Evolutionary conservation across 2,888 invertebrate genomes (phyloP).

Genomic region (Brenthis ino): DNA sequence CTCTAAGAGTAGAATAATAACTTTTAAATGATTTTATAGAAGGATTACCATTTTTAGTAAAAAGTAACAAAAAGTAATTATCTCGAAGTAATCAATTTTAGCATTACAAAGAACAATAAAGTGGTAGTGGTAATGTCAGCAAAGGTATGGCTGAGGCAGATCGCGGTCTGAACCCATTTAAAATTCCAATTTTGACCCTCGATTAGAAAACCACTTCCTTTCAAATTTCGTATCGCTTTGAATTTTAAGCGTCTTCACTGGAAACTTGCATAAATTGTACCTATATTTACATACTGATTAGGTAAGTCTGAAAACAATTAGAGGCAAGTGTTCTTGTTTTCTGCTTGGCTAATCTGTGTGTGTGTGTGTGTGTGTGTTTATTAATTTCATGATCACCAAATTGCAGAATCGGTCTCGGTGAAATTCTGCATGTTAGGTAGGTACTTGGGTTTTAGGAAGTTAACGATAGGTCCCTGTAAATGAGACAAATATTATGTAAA

Average conservation of each 20-base stretch:
- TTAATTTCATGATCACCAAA: too few species aligned
- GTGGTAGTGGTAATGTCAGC: slow-evolving; percentile 16
- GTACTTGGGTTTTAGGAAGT: too few species aligned
- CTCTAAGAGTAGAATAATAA: too few species aligned
- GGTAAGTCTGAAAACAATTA: not conserved
- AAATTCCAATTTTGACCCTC: slow-evolving; percentile 38
- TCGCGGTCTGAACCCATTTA: slow-evolving; percentile 33
- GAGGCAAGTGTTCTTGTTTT: too few species aligned
- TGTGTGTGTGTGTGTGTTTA: too few species aligned
- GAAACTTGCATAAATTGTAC: slow-evolving; percentile 8
- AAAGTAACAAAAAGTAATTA: not conserved
- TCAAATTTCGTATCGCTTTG: slow-evolving; percentile 29
- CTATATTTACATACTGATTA: slow-evolving; percentile 17
- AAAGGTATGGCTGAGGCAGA: slow-evolving; percentile 16
- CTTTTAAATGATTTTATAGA: too few species aligned
- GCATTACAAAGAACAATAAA: not conserved
- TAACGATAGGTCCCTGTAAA: too few species aligned
- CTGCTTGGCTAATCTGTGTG: too few species aligned
- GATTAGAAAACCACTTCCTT: slow-evolving; percentile 37
- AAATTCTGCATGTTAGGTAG: too few species aligned
- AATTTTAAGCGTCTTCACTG: slow-evolving; percentile 30
- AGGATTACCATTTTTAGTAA: too few species aligned
- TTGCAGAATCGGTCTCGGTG: too few species aligned
- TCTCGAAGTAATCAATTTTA: not conserved
- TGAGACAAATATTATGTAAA: too few species aligned